Evolutionary conservation across 2,113 vertebrate species (phyloP).

Genomic region (Tringa solitaria): DNA sequence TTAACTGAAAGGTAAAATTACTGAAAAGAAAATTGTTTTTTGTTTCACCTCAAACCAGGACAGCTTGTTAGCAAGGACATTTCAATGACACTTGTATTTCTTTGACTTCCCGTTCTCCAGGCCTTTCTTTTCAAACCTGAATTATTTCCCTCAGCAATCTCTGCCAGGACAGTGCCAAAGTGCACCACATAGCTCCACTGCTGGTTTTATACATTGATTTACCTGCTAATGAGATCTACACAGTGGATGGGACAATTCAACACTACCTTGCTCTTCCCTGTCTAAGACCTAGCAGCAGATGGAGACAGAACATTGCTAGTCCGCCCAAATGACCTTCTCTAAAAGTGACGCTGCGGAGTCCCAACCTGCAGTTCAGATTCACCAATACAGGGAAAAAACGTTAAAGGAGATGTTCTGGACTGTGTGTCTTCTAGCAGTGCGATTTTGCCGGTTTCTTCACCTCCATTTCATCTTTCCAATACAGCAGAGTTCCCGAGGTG

Average conservation of each 20-base stretch:
- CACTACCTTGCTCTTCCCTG: background rate
- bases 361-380: accelerated
- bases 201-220: background rate
- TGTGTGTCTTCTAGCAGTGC: background rate
- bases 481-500: background rate
- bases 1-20: background rate
- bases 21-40: background rate
- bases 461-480: background rate
- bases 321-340: background rate
- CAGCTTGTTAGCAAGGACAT: background rate
- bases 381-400: background rate
- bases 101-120: background rate
- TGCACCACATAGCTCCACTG: background rate
- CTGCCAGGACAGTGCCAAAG: accelerated
- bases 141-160: background rate
- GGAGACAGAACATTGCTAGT: background rate
- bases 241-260: background rate
- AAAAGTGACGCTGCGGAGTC: background rate
- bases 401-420: background rate
- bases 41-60: background rate
- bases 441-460: background rate
- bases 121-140: background rate
- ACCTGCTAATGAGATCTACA: background rate
- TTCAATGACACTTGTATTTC: background rate
- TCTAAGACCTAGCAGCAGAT: background rate